phyloP scores from a whole-genome alignment of 2,888 invertebrate species.

The Leptothorax acervorum region DNA sequence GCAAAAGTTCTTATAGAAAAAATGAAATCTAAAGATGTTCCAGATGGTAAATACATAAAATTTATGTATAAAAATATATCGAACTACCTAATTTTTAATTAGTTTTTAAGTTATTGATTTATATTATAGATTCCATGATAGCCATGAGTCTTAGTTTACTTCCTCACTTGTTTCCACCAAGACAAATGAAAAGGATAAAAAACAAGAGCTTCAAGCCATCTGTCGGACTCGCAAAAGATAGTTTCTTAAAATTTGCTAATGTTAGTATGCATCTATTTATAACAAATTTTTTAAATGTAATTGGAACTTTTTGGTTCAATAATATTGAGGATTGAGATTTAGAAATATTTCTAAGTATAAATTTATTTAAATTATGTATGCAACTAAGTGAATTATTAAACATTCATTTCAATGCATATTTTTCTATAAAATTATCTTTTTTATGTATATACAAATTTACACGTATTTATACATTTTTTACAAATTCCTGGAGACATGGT shows the following conservation, averaged over 20 bases:
- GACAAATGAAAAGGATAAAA: not conserved
- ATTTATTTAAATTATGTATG: not conserved
- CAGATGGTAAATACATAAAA: not conserved
- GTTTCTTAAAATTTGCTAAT: not conserved
- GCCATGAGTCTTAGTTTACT: not conserved
- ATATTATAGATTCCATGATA: not conserved
- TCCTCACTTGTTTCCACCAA: not conserved
- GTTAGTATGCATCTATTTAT: not conserved
- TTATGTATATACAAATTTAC: not conserved
- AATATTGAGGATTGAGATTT: not conserved
- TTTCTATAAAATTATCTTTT: slow-evolving; percentile 1
- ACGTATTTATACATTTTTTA: not conserved
- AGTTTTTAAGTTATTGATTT: not conserved
- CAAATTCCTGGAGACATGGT: not conserved
- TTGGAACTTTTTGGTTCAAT: not conserved
- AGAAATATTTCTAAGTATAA: not conserved
- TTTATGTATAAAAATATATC: slow-evolving; percentile 1
- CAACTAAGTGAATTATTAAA: not conserved
- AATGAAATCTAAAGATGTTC: slow-evolving; percentile 1
- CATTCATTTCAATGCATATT: not conserved
- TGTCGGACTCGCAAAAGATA: not conserved
- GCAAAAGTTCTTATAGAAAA: not conserved
- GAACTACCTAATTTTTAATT: not conserved
- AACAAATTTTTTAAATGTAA: not conserved
- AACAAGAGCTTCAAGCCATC: not conserved